Conservation (phyloP, 2,888 invertebrate species). For the Agrypnus murinus region DNA sequence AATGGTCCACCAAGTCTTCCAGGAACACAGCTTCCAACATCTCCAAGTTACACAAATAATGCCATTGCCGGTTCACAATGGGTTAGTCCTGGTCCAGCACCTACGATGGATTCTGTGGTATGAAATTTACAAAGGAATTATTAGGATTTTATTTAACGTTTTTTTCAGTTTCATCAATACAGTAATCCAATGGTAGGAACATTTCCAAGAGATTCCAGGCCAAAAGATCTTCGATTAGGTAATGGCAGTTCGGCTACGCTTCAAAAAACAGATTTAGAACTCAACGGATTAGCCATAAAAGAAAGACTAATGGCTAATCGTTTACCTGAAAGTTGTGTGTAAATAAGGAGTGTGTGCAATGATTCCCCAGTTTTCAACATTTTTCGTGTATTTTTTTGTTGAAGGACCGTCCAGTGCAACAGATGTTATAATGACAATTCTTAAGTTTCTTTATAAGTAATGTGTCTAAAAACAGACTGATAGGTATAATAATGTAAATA, state of each 20-base stretch:
- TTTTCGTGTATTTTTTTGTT: constrained; percentile 30
- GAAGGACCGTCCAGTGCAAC: constrained; percentile 47
- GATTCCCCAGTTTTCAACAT: neutral
- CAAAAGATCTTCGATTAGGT: constrained; percentile 71
- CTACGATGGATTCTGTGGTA: constrained; percentile 61
- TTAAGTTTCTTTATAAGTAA: constrained; percentile 22
- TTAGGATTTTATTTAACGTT: neutral
- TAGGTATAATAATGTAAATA: constrained; percentile 48
- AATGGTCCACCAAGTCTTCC: constrained; percentile 63
- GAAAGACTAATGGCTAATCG: constrained; percentile 90
- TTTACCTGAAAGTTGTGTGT: constrained; percentile 92
- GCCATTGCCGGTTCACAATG: constrained; percentile 68
- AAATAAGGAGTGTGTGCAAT: constrained; percentile 66
- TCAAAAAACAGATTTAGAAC: constrained; percentile 71
- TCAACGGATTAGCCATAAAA: constrained; percentile 91
- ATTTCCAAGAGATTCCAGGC: constrained; percentile 76
- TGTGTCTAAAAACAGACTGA: constrained; percentile 45
- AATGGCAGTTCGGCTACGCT: constrained; percentile 73
- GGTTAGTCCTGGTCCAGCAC: constrained; percentile 72
- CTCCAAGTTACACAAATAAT: constrained; percentile 63
- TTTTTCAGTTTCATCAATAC: constrained; percentile 68
- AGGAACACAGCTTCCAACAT: constrained; percentile 60
- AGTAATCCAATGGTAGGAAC: constrained; percentile 74
- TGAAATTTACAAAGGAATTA: neutral
- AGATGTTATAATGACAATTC: constrained; percentile 6